These are phyloP conservation scores for Philereme transversata DNA, from an alignment of 2,888 invertebrate genomes.

Conservation along the genomic window DNA sequence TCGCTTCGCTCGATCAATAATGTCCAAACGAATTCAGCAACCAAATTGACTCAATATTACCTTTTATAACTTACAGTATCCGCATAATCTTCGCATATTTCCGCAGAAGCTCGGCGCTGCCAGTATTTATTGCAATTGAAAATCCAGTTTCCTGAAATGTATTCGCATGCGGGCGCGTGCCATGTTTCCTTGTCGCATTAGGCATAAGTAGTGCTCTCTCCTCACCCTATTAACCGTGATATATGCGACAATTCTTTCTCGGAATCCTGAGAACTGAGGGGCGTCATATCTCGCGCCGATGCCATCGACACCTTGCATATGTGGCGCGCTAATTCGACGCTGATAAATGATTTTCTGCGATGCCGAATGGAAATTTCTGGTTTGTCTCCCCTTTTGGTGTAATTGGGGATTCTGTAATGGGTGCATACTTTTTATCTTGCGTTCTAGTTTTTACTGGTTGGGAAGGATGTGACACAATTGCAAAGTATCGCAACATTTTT, in stretches of 20 bases:
- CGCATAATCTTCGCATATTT: constrained; percentile 53
- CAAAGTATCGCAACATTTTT: no score
- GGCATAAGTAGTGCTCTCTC: constrained; percentile 83
- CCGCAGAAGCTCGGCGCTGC: constrained; percentile 50
- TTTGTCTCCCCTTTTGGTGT: constrained; percentile 45
- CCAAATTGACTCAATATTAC: constrained; percentile 21
- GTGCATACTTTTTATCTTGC: neutral
- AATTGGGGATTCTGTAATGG: constrained; percentile 11
- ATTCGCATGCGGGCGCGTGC: constrained; percentile 69
- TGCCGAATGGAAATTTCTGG: constrained; percentile 59
- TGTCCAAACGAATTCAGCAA: constrained; percentile 9
- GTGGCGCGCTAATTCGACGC: constrained; percentile 71
- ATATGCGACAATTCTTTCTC: constrained; percentile 82
- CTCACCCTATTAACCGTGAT: constrained; percentile 83
- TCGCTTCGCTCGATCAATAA: no score
- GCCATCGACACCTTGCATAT: constrained; percentile 64
- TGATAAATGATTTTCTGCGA: constrained; percentile 73
- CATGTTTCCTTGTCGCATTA: constrained; percentile 83
- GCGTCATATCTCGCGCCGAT: constrained; percentile 72
- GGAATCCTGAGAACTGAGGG: constrained; percentile 73
- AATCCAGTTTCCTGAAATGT: constrained; percentile 72
- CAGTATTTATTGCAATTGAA: constrained; percentile 77
- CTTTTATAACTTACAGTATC: constrained; percentile 22
- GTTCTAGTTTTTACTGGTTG: neutral
- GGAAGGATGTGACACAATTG: no score